A percentile compares a stretch with the other conserved stretches of the same genome.
These are phyloP conservation scores for Ceraclea dissimilis DNA, from an alignment of 2,888 invertebrate species.

Conservation along the genomic window DNA sequence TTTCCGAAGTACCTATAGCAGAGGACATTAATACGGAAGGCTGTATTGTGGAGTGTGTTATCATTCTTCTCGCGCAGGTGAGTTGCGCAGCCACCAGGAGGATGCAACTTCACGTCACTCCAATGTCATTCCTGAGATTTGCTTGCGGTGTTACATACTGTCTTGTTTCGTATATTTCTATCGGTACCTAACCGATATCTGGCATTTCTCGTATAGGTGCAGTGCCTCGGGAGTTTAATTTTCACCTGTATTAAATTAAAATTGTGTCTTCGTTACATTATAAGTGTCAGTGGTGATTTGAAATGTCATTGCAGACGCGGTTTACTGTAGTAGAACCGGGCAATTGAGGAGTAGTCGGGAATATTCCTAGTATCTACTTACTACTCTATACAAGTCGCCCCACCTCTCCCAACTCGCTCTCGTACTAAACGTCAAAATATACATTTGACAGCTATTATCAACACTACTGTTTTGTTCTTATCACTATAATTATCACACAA, in stretches of 20 bases:
- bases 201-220: conserved; percentile 4
- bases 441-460: conserved; percentile 19
- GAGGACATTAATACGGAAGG: background rate
- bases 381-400: conserved; percentile 15
- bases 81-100: conserved; percentile 17
- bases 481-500: background rate
- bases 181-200: conserved; percentile 8
- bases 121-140: conserved; percentile 19
- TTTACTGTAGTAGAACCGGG: conserved; percentile 15
- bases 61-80: conserved; percentile 20
- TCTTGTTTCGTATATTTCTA: conserved; percentile 16
- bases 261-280: conserved; percentile 9
- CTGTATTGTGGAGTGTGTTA: conserved; percentile 15
- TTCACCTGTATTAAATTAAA: background rate
- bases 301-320: conserved; percentile 16
- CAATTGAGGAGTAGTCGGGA: conserved; percentile 15
- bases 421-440: conserved; percentile 22
- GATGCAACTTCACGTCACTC: conserved; percentile 17
- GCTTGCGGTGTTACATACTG: conserved; percentile 12
- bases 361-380: conserved; percentile 9
- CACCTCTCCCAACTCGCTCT: conserved; percentile 16
- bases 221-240: conserved; percentile 1
- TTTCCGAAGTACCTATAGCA: no score
- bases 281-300: conserved; percentile 11
- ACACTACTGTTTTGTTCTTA: background rate